Base-by-base conservation (phyloP, 2,113 vertebrate genomes). In the Telmatochromis bifrenatus region DNA sequence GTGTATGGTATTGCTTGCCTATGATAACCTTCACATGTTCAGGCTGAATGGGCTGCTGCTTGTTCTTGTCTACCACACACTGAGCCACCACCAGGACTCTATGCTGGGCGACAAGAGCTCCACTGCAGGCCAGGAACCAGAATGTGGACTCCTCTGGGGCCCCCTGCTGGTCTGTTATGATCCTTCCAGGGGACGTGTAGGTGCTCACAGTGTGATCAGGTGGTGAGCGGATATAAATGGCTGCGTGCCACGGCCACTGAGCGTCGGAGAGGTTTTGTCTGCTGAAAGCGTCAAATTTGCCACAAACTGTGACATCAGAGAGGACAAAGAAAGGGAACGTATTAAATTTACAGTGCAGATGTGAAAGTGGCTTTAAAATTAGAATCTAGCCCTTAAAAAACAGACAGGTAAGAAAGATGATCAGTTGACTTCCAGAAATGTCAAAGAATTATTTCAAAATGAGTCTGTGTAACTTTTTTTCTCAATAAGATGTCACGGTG, bases 41-140 rank as follows among this genome's bases (percentile, higher is more conserved):
- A 7, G 96, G 91, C 91, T 96, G 96, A 60, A 97, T 91, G 15
- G 96, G 84, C 0, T 92, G 93, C 81, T 90, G 94, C 90, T 94
- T 97, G 85, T 97, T 97, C 88, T 97, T 92, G 86, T 97, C 95
- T 0, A 96, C 96, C 81, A 99, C 97, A 0, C 98, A 99, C 92
- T 97, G 98, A 19, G 98, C 98, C 9, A 98, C 97, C 87, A 97
- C 97, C 88, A 98, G 97, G 77, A 98, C 96, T 0, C 97, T 97
- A 77, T 96, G 97, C 91, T 98, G 97, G 0, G 96, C 97, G 54
- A 99, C 96, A 94, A 98, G 94, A 75, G 97, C 97, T 1, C 97
- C 98, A 0, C 97, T 98, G 96, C 98, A 99, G 86, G 97, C 96
- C n/a, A 98, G 96, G 89, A 96, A 92, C 98, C 98, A 98, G 7